Evolutionary conservation across 1,140 invertebrate genomes (phyloP).

Genomic region (Dicyema japonicum): DNA sequence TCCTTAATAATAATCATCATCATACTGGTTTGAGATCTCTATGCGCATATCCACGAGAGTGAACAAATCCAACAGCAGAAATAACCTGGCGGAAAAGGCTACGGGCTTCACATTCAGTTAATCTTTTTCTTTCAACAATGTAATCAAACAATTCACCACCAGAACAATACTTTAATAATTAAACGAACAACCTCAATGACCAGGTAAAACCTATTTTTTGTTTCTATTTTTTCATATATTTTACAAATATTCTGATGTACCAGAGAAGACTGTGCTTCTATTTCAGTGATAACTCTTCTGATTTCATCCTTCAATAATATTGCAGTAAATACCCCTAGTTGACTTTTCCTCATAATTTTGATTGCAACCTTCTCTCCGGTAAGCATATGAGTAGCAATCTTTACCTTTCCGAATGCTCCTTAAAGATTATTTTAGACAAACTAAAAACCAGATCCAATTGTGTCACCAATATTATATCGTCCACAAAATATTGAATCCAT

Average conservation of each 20-base stretch:
- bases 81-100: constrained; percentile 42
- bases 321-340: constrained; percentile 28
- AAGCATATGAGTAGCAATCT: constrained; percentile 35
- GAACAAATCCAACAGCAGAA: constrained; percentile 38
- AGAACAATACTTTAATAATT: constrained; percentile 29
- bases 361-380: constrained; percentile 49
- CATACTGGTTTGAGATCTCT: constrained; percentile 42
- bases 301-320: constrained; percentile 32
- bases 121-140: constrained; percentile 34
- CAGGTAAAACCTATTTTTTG: constrained; percentile 24
- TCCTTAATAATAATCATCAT: constrained; percentile 24
- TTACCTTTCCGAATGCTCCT: constrained; percentile 46
- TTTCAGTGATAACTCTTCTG: constrained; percentile 37
- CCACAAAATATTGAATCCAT: constrained; percentile 10
- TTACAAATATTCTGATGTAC: constrained; percentile 47
- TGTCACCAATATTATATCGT: constrained; percentile 34
- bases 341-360: constrained; percentile 45
- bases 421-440: too few species aligned
- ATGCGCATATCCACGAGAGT: constrained; percentile 38
- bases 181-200: constrained; percentile 29
- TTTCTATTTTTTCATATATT: constrained; percentile 46
- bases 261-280: constrained; percentile 40
- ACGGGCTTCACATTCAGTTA: constrained; percentile 34
- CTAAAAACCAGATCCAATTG: constrained; percentile 27
- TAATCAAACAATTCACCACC: constrained; percentile 53